These are phyloP conservation scores for Neoniphon sammara DNA, from an alignment of 2,797 vertebrate species.

Conservation along the genomic window DNA sequence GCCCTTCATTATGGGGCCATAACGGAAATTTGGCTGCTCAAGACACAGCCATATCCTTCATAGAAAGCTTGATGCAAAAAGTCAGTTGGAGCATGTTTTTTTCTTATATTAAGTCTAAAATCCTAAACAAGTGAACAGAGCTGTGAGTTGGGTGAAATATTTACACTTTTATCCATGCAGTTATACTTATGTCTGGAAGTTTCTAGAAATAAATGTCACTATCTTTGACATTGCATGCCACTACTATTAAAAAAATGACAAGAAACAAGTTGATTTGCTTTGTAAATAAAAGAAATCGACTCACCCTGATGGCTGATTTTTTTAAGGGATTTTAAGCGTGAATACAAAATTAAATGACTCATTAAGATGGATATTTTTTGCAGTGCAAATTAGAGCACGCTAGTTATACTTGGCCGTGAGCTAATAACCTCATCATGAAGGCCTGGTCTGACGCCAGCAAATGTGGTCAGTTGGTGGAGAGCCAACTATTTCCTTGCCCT, in stretches of 20 bases:
- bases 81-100: background rate
- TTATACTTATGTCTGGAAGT: background rate
- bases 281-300: background rate
- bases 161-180: background rate
- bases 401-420: conserved; percentile 57
- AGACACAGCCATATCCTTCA: background rate
- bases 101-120: background rate
- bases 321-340: background rate
- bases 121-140: background rate
- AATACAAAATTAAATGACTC: conserved; percentile 3
- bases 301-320: background rate
- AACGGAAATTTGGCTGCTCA: conserved; percentile 1
- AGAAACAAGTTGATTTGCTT: background rate
- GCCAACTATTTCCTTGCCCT: conserved; percentile 72
- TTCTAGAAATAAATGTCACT: background rate
- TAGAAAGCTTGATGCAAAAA: conserved; percentile 4
- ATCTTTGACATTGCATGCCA: too few species aligned
- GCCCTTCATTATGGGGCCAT: conserved; percentile 33
- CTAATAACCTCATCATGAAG: conserved; percentile 66
- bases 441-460: conserved; percentile 69
- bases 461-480: conserved; percentile 73
- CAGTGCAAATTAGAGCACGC: conserved; percentile 46
- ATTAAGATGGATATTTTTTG: conserved; percentile 41
- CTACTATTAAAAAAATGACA: background rate
- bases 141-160: background rate